Conservation (phyloP, 2,888 invertebrate species). For the Chaitophorus viminalis region DNA sequence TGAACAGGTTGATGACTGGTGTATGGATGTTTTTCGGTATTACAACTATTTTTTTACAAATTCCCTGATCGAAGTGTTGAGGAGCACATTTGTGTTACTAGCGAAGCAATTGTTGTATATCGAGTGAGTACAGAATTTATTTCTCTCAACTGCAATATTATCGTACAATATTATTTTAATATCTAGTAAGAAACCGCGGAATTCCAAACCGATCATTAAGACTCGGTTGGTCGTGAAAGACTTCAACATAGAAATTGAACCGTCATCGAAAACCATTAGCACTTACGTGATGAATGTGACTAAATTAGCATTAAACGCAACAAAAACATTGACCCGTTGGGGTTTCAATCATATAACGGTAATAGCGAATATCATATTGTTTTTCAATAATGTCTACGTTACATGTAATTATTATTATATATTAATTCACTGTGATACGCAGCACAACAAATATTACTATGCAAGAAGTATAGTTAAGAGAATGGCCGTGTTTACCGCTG, state of each 20-base stretch:
- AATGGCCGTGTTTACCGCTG: background rate
- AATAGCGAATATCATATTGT: background rate
- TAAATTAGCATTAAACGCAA: background rate
- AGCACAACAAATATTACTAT: background rate
- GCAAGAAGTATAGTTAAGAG: background rate
- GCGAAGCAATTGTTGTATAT: background rate
- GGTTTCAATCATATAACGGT: conserved; percentile 22
- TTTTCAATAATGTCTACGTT: background rate
- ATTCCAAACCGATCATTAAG: conserved; percentile 9
- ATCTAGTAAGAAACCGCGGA: background rate
- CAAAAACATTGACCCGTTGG: background rate
- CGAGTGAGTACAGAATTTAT: background rate
- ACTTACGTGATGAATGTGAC: background rate
- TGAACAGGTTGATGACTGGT: conserved; percentile 34
- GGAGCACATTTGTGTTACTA: background rate
- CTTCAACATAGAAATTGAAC: background rate
- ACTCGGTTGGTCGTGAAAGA: conserved; percentile 7
- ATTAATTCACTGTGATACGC: background rate
- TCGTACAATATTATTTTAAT: background rate
- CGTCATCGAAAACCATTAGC: background rate
- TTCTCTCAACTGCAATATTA: background rate
- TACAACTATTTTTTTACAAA: conserved; percentile 23
- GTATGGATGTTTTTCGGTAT: conserved; percentile 12
- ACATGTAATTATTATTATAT: background rate
- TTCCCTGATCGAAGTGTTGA: background rate